Percentiles rank a stretch among this genome's conserved stretches.
phyloP scores from a whole-genome alignment of 2,888 invertebrate genomes.

The Tetrapedia diversipes region DNA sequence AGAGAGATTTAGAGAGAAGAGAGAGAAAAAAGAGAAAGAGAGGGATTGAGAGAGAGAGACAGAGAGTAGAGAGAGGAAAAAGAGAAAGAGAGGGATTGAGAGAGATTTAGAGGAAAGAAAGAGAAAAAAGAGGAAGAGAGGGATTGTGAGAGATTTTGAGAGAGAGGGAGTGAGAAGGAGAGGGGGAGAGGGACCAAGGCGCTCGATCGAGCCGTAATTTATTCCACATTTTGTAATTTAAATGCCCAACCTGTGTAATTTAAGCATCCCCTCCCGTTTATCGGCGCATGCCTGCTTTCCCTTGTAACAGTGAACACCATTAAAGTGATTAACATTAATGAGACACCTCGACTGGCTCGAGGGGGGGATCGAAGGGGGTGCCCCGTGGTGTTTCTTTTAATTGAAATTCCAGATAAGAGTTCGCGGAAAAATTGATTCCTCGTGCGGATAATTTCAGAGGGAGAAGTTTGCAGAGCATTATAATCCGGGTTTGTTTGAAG shows the following conservation, averaged over 20 bases:
- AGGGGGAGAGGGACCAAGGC: background rate
- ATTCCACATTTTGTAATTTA: conserved; percentile 48
- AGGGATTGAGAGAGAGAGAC: background rate
- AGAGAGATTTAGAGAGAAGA: too few species aligned
- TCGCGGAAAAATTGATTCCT: background rate
- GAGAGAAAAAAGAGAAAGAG: background rate
- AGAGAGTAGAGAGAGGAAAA: background rate
- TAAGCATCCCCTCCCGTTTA: background rate
- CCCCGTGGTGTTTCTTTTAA: background rate
- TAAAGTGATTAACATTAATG: conserved; percentile 20
- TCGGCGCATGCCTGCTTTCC: background rate
- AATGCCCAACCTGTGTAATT: conserved; percentile 39
- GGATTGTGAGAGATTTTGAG: too few species aligned
- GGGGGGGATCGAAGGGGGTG: background rate
- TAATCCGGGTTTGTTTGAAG: conserved; percentile 7
- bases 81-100: background rate
- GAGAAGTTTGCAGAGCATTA: background rate
- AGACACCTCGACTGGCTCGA: background rate
- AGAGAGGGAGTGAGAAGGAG: background rate
- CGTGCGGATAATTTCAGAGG: conserved; percentile 1
- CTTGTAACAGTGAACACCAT: conserved; percentile 1
- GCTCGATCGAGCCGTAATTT: conserved; percentile 27
- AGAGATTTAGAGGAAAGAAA: too few species aligned
- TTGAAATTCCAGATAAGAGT: background rate
- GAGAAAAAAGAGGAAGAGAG: background rate